These are phyloP conservation scores for Oenanthe melanoleuca DNA, from an alignment of 2,113 vertebrate genomes.

Conservation along the genomic window DNA sequence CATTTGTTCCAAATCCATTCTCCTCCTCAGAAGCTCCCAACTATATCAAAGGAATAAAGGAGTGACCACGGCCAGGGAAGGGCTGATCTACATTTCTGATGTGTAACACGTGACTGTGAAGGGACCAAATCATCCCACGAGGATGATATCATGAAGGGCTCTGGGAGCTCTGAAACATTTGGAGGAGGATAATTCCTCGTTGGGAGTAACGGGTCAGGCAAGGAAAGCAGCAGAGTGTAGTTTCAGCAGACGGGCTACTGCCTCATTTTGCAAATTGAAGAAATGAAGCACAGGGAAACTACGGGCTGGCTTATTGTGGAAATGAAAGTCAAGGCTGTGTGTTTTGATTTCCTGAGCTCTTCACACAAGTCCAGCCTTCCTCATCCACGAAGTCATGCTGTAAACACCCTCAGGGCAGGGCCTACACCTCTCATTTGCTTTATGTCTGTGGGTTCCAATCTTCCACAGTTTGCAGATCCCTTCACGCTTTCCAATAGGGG, in stretches of 20 bases:
- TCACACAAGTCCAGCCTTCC: not conserved
- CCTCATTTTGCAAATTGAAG: conserved; percentile 27
- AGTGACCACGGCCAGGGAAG: not conserved
- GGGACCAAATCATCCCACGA: not conserved
- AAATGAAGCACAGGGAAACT: conserved; percentile 1
- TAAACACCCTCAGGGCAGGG: conserved; percentile 51
- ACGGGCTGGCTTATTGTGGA: not conserved
- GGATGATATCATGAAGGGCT: not conserved
- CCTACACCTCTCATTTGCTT: conserved; percentile 37
- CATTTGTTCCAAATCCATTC: not conserved
- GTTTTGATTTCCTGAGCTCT: conserved; percentile 1
- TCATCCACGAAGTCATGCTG: not conserved
- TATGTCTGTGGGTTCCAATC: not conserved
- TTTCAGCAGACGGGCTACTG: not conserved
- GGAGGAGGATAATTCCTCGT: not conserved
- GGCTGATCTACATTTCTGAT: not conserved
- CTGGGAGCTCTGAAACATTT: not conserved
- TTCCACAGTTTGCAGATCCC: conserved; percentile 37
- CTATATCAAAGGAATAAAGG: not conserved
- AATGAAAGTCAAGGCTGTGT: not conserved
- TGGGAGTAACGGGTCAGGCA: conserved; percentile 2
- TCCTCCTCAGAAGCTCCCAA: not conserved
- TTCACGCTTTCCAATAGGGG: not conserved
- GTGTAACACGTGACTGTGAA: not conserved
- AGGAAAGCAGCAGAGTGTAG: not conserved